phyloP scores from a whole-genome alignment of 1,140 invertebrate species.

The Dreissena rostriformis region DNA sequence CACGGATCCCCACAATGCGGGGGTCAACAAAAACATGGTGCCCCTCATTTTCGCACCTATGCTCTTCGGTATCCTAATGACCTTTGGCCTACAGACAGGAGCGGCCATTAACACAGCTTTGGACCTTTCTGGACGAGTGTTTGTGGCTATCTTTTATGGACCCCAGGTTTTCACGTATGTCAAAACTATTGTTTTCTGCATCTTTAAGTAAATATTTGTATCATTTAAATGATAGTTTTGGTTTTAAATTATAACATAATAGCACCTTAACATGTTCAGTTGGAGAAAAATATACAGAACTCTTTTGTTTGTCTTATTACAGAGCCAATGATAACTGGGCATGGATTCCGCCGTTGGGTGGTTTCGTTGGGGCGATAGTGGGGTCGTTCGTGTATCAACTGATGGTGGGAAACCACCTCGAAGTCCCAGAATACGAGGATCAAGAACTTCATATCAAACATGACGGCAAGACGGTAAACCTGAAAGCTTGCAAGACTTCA shows the following conservation, averaged over 20 bases:
- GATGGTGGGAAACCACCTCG: conserved; percentile 47
- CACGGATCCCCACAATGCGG: conserved; percentile 26
- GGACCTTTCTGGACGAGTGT: conserved; percentile 22
- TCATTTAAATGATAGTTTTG: too few relatives aligned
- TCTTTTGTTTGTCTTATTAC: background rate
- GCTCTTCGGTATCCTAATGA: conserved; percentile 37
- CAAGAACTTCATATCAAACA: too few relatives aligned
- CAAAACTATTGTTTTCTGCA: background rate
- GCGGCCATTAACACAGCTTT: conserved; percentile 31
- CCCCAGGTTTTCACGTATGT: conserved; percentile 39
- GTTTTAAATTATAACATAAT: too few relatives aligned
- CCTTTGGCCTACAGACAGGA: conserved; percentile 29
- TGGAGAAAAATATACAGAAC: too few relatives aligned
- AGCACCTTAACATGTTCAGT: too few relatives aligned
- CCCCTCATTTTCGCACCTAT: conserved; percentile 20
- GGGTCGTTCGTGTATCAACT: conserved; percentile 45
- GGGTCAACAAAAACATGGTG: conserved; percentile 3
- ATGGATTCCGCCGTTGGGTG: conserved; percentile 33
- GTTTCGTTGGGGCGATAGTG: conserved; percentile 12
- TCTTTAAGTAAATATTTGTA: too few relatives aligned
- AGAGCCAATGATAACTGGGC: conserved; percentile 18
- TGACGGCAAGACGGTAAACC: too few relatives aligned
- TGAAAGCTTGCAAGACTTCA: too few relatives aligned
- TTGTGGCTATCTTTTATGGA: conserved; percentile 23
- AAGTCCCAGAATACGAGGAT: background rate